Conservation (phyloP, 2,113 vertebrate genomes). For the Barbus barbus region DNA sequence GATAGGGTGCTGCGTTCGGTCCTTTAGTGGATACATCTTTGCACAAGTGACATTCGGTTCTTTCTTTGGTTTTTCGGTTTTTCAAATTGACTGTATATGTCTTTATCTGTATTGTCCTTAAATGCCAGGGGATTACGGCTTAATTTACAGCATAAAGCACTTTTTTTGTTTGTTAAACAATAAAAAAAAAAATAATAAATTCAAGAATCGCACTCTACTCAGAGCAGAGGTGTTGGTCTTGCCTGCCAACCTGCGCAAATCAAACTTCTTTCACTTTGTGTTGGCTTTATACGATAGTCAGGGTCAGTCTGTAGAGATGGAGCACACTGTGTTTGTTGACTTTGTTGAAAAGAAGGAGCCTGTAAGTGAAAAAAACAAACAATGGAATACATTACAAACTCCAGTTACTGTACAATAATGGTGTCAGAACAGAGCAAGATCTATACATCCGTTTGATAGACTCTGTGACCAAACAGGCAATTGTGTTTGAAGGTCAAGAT, state of each 20-base stretch:
- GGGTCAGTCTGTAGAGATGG: conserved; percentile 96
- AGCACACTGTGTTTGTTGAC: conserved; percentile 95
- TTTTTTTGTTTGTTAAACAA: neutral
- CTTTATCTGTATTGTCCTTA: neutral
- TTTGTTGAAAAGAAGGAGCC: conserved; percentile 99
- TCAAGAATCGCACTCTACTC: neutral
- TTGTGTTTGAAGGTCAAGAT: conserved; percentile 90
- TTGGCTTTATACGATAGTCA: conserved; percentile 97
- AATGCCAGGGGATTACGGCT: neutral
- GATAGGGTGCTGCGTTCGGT: too few relatives aligned
- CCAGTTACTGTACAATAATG: conserved; percentile 94
- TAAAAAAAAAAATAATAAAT: neutral
- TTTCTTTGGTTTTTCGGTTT: too few relatives aligned
- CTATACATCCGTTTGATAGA: conserved; percentile 96
- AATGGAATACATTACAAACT: conserved; percentile 99
- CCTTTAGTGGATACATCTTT: too few relatives aligned
- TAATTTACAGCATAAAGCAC: neutral
- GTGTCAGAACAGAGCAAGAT: conserved; percentile 95
- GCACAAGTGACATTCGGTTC: too few relatives aligned
- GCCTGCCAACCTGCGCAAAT: conserved; percentile 98
- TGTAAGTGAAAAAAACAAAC: conserved; percentile 99
- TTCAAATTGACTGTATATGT: too few relatives aligned
- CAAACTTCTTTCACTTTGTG: conserved; percentile 99
- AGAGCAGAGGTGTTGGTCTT: conserved; percentile 95
- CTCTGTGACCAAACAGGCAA: conserved; percentile 97